These are phyloP conservation scores for Desmophyllum pertusum DNA, from an alignment of 92 coral and sea anemone genomes.

Conservation along the genomic window DNA sequence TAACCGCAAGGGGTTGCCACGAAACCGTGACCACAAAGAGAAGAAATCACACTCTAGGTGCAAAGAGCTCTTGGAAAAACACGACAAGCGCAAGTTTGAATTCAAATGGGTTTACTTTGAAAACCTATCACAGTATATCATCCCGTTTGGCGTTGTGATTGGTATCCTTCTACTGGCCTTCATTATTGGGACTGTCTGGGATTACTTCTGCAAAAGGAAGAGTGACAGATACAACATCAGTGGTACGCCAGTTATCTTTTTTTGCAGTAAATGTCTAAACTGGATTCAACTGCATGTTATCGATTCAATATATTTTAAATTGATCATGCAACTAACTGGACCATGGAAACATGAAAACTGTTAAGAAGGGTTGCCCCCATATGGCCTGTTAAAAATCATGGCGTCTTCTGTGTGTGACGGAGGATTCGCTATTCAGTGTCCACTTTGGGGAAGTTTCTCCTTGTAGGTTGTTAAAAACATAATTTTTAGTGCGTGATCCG, in stretches of 20 bases:
- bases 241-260: background rate
- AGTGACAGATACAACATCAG: background rate
- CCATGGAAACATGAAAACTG: too few species aligned
- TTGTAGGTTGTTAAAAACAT: too few species aligned
- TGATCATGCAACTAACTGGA: too few species aligned
- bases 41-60: background rate
- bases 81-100: conserved; percentile 19
- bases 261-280: background rate
- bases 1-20: background rate
- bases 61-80: background rate
- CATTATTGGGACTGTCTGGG: conserved; percentile 22
- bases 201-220: background rate
- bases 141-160: conserved; percentile 9
- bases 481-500: too few species aligned
- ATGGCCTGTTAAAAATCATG: too few species aligned
- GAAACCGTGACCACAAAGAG: background rate
- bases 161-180: background rate
- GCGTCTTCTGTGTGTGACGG: too few species aligned
- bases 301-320: too few species aligned
- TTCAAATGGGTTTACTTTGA: conserved; percentile 36
- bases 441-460: too few species aligned
- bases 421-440: too few species aligned
- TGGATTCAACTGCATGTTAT: background rate
- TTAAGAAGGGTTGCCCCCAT: too few species aligned
- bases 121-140: conserved; percentile 1